Evolutionary conservation across 2,888 invertebrate genomes (phyloP).

Genomic region (Nycteola revayana): DNA sequence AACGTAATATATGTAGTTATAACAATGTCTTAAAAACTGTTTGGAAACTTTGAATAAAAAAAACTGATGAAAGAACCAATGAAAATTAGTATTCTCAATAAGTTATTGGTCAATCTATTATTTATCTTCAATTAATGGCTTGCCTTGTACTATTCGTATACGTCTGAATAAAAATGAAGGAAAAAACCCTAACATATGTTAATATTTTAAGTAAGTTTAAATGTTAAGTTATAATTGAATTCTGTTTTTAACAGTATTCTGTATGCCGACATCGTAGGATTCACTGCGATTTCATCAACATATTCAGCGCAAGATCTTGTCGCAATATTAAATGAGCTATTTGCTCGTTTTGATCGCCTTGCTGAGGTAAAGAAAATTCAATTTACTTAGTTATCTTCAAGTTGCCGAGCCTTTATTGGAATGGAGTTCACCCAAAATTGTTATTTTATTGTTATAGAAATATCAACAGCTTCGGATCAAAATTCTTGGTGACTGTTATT

Average conservation of each 20-base stretch:
- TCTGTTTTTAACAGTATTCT: slow-evolving; percentile 87
- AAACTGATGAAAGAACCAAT: too few species aligned
- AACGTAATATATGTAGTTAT: too few species aligned
- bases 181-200: too few species aligned
- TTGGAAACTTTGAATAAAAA: too few species aligned
- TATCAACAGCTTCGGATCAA: slow-evolving; percentile 97
- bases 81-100: too few species aligned
- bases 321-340: slow-evolving; percentile 96
- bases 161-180: too few species aligned
- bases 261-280: slow-evolving; percentile 98
- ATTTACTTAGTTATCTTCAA: slow-evolving; percentile 18
- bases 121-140: too few species aligned
- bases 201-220: too few species aligned
- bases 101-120: too few species aligned
- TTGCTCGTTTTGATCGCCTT: slow-evolving; percentile 96
- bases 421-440: slow-evolving; percentile 16
- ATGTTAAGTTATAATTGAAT: slow-evolving; percentile 4
- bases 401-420: slow-evolving; percentile 16
- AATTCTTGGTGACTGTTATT: slow-evolving; percentile 98
- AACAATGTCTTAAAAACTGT: too few species aligned
- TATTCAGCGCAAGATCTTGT: slow-evolving; percentile 98
- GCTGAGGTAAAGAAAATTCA: slow-evolving; percentile 83
- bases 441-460: slow-evolving; percentile 82
- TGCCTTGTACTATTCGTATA: too few species aligned
- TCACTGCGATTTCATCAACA: slow-evolving; percentile 97